Evolutionary conservation across 1,140 invertebrate species (phyloP), one percentile per base, ranked within the genome.

Genomic region (Neodiprion lecontei): DNA sequence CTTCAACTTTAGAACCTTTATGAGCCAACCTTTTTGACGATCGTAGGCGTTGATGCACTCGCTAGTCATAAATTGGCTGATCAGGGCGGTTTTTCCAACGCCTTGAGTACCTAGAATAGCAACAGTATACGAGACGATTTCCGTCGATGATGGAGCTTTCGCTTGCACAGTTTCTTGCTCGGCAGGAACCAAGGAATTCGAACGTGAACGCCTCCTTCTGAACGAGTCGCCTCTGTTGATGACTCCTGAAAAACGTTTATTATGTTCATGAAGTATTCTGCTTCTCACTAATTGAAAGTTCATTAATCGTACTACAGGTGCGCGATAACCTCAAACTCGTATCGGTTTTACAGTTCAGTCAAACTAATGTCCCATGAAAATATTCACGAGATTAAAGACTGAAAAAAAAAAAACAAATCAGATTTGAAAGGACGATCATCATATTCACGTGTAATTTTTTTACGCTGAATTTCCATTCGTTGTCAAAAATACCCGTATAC

Each of bases 11-110:
- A 40, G 28, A 5, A 40, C 28, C 5, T 40, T 40, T 40, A 40
- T 40, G 28, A 40, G 28, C 28, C 28, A 40, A 94, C 94, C 93
- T 89, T 91, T 91, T 79, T 93, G 93, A 79, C 93, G 90, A 78
- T 97, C 96, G 82, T 97, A 97, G 21, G 96, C 95, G 83, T 97
- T 97, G 82, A 97, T 97, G 82, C 96, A 97, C 82, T 98, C 97
- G 70, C 96, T 97, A 53, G 96, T 98, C 91, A 96, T 95, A 83
- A 98, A 98, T 89, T 98, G 97, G 77, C 94, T 94, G 79, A 96
- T 92, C 1, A 98, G 91, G 14, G 96, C 93, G 1, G 96, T 95
- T 88, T 98, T 98, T 21, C 97, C 97, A 9, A 98, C 96, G 0
- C 96, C 96, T 8, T 92, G 90, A 0, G 94, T 92, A 0, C 97